Base-by-base conservation (phyloP, 2,113 vertebrate genomes). In the Cavia porcellus region DNA sequence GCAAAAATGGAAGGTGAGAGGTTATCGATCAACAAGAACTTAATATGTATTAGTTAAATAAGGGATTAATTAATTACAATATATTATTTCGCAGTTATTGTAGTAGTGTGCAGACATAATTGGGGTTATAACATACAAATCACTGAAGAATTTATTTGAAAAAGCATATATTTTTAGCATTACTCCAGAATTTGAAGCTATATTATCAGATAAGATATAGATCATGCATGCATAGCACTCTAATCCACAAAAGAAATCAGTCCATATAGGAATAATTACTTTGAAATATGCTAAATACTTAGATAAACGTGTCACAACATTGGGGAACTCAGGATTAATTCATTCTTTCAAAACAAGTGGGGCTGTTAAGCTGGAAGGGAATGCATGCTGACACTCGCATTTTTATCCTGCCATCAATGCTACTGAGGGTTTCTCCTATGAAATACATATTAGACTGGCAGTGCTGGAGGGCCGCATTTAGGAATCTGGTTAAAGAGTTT, bases 21-120 rank as follows among this genome's bases (percentile, higher is more conserved):
- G 57, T 47, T 68, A 95, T 64, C 80, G 68, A 90, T 91, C 22
- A 84, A 83, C 38, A 19, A 81, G 70, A 85, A 93, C 59, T 70
- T 30, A 75, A 30, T 35, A 28, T 68, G 52, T 20, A n/a, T 28
- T 79, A 66, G 5, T 86, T 85, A 95, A 45, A n/a, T 45, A 79
- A 28, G 89, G 83, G 59, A 64, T 79, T 20, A 93, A 83, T 85
- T 90, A 89, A 86, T 92, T 77, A 55, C 42, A 22, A 72, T 57
- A 74, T 25, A 75, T 13, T 90, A 45, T 77, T 93, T 80, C 47
- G 84, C 38, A 95, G 81, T 94, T 74, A 92, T 8, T 95, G 28
- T 42, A 59, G 17, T 75, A 81, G 6, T 90, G 93, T 74, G 8
- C 32, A 85, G 19, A 5, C 24, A 62, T 90, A 72, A 42, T 86